Percentiles rank a stretch among this genome's conserved stretches.
Evolutionary conservation across 2,113 vertebrate genomes (phyloP).

Genomic region (Hypanus sabinus): DNA sequence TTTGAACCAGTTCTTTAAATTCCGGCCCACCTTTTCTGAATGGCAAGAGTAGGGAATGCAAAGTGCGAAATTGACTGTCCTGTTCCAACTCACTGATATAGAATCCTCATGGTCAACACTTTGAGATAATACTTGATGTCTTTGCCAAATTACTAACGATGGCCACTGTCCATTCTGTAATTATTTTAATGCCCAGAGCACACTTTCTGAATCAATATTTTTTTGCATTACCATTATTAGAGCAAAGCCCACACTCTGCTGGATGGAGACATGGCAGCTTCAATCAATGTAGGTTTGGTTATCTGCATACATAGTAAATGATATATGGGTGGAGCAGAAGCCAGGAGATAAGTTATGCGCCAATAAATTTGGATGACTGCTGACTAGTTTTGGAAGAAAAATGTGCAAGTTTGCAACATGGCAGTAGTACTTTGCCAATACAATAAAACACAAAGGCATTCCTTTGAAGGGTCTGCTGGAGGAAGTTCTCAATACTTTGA

Average conservation of each 20-base stretch:
- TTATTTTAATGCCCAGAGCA: neutral
- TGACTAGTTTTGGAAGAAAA: neutral
- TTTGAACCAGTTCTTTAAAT: neutral
- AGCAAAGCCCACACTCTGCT: neutral
- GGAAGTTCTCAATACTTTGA: neutral
- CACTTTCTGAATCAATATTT: neutral
- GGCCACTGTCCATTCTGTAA: neutral
- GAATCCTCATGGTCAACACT: neutral
- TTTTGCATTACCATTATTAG: neutral
- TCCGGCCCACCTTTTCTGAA: neutral
- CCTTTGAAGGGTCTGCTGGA: neutral
- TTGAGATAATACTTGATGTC: neutral
- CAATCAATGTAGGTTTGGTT: neutral
- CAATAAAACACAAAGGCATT: neutral
- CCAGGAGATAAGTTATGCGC: neutral
- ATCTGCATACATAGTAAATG: neutral
- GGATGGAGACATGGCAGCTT: neutral
- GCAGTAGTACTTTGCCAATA: neutral
- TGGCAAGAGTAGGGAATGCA: neutral
- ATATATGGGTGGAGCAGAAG: neutral
- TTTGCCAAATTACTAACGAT: neutral
- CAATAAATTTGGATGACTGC: neutral
- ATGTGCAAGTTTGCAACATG: neutral
- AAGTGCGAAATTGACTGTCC: neutral
- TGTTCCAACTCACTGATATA: neutral